Conservation (phyloP, 2,797 vertebrate genomes). For the Tympanoctomys barrerae region DNA sequence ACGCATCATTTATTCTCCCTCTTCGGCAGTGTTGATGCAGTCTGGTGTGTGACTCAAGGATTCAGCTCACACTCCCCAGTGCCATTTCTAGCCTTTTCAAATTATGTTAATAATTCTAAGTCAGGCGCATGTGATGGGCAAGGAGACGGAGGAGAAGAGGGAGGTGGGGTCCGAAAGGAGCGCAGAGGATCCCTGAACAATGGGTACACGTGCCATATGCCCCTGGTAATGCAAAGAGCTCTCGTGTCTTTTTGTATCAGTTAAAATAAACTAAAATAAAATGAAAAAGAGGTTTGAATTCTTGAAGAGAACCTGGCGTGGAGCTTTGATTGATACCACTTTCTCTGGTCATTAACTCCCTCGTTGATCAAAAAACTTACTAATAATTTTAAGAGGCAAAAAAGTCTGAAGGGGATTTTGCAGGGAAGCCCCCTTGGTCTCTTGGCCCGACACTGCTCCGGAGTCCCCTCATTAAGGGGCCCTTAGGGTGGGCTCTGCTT, state of each 20-base stretch:
- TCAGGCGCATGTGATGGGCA: not conserved
- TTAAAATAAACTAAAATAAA: not conserved
- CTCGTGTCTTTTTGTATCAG: not conserved
- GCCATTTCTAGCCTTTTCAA: not conserved
- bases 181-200: not conserved
- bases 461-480: too few species aligned
- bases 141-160: not conserved
- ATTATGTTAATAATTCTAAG: not conserved
- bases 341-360: not conserved
- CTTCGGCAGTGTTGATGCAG: not conserved
- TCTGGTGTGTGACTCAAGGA: not conserved
- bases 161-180: not conserved
- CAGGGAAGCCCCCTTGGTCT: too few species aligned
- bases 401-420: not conserved
- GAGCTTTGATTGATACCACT: not conserved
- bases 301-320: not conserved
- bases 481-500: not conserved
- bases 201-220: fast-evolving
- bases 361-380: not conserved
- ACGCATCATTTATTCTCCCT: not conserved
- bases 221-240: too few species aligned
- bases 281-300: not conserved
- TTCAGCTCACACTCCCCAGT: not conserved
- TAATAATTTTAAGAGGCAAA: not conserved
- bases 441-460: not conserved